phyloP scores from a whole-genome alignment of 2,888 invertebrate species.

The Coleophora deauratella region DNA sequence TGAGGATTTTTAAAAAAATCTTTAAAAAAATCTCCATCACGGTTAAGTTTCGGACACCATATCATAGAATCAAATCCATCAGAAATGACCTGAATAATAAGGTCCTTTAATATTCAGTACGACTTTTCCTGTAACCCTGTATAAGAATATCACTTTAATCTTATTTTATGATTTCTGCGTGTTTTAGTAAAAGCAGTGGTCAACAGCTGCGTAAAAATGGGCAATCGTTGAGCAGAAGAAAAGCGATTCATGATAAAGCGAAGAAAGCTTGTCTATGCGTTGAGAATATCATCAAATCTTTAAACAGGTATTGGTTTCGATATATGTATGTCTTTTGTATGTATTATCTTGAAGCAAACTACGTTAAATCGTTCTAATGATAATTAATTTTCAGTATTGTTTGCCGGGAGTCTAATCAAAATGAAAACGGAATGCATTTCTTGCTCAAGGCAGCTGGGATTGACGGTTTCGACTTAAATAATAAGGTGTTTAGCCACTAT shows the following conservation, averaged over 20 bases:
- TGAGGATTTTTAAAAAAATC: too few species aligned
- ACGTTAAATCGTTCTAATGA: too few species aligned
- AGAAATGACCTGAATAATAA: too few species aligned
- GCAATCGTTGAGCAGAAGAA: constrained; percentile 13
- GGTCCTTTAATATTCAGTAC: too few species aligned
- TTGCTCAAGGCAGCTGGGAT: constrained; percentile 25
- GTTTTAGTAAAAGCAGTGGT: constrained; percentile 23
- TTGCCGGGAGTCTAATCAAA: constrained; percentile 20
- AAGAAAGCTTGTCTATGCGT: constrained; percentile 21
- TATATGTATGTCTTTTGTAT: constrained; percentile 1
- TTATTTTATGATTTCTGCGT: too few species aligned
- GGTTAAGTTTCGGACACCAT: too few species aligned
- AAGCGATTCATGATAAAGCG: constrained; percentile 21
- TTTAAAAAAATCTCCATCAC: too few species aligned
- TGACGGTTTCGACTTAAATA: constrained; percentile 20
- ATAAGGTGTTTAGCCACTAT: constrained; percentile 19
- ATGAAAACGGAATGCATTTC: constrained; percentile 18
- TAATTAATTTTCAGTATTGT: constrained; percentile 30
- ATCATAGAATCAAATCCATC: too few species aligned
- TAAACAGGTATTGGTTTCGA: constrained; percentile 27
- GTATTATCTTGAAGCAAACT: too few species aligned
- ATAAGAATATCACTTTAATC: too few species aligned
- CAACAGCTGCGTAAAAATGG: constrained; percentile 12
- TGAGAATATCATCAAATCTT: constrained; percentile 22
- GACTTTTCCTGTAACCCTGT: too few species aligned